phyloP scores from a whole-genome alignment of 2,888 invertebrate species.

The Camptogramma bilineatum region DNA sequence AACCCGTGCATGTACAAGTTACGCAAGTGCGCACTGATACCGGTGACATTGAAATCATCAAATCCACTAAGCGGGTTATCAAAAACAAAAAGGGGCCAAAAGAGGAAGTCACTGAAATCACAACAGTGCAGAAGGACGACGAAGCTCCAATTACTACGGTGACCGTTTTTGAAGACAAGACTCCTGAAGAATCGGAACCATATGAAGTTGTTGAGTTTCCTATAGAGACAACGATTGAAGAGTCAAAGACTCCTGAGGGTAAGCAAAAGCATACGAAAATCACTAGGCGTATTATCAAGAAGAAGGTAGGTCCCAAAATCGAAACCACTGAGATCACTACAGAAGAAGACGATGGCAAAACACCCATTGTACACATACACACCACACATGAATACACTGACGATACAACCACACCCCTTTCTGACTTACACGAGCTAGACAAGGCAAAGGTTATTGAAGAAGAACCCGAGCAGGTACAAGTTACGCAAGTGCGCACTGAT shows the following conservation, averaged over 20 bases:
- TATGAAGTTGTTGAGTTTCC: not conserved
- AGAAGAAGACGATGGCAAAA: not conserved
- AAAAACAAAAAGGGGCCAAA: constrained; percentile 61
- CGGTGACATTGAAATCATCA: constrained; percentile 57
- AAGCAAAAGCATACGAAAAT: not conserved
- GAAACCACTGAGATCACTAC: not conserved
- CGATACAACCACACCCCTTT: constrained; percentile 29
- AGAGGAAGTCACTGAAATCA: constrained; percentile 67
- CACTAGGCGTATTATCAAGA: not conserved
- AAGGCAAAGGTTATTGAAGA: constrained; percentile 56
- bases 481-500: constrained; percentile 46
- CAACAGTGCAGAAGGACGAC: constrained; percentile 70
- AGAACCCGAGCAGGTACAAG: constrained; percentile 41
- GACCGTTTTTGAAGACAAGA: constrained; percentile 40
- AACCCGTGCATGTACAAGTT: constrained; percentile 33
- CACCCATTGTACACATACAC: not conserved
- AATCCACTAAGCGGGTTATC: constrained; percentile 47
- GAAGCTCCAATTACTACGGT: constrained; percentile 59
- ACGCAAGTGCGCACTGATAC: constrained; percentile 52
- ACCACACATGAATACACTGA: not conserved
- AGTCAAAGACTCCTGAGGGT: not conserved
- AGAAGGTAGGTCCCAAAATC: not conserved
- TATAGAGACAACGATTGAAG: not conserved
- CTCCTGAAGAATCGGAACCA: constrained; percentile 43
- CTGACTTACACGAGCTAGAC: constrained; percentile 56